Conservation (phyloP, 2,797 vertebrate species). For the Rhinella marina region DNA sequence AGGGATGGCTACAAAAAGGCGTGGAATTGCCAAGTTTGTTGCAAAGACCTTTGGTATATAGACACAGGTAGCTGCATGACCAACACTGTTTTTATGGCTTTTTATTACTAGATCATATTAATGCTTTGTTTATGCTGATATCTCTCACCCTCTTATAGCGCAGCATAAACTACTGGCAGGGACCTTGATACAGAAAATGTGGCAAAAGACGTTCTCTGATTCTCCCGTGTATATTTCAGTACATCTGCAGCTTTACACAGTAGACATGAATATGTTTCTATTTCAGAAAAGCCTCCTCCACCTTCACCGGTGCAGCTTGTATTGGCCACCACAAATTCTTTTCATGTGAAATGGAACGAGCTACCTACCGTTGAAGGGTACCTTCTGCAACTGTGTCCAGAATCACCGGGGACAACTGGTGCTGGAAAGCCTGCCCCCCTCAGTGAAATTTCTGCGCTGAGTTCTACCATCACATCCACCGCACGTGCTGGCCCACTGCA, state of each 20-base stretch:
- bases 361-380: conserved; percentile 91
- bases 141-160: background rate
- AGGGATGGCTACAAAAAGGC: conserved; percentile 93
- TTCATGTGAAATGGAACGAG: conserved; percentile 95
- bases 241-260: background rate
- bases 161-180: no score
- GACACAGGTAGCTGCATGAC: conserved; percentile 87
- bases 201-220: background rate
- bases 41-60: conserved; percentile 97
- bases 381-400: conserved; percentile 88
- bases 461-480: conserved; percentile 58
- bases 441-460: conserved; percentile 68
- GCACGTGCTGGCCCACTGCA: conserved; percentile 34
- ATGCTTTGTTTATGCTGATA: no score
- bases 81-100: background rate
- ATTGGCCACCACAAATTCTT: conserved; percentile 90
- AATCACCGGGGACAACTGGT: conserved; percentile 64
- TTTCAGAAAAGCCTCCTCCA: conserved; percentile 83
- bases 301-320: conserved; percentile 90
- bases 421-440: conserved; percentile 64
- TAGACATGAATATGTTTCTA: conserved; percentile 47
- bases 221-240: background rate
- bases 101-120: background rate
- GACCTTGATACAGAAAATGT: no score
- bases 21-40: conserved; percentile 97